Base-by-base conservation (phyloP, 2,113 vertebrate species). In the Upupa epops region DNA sequence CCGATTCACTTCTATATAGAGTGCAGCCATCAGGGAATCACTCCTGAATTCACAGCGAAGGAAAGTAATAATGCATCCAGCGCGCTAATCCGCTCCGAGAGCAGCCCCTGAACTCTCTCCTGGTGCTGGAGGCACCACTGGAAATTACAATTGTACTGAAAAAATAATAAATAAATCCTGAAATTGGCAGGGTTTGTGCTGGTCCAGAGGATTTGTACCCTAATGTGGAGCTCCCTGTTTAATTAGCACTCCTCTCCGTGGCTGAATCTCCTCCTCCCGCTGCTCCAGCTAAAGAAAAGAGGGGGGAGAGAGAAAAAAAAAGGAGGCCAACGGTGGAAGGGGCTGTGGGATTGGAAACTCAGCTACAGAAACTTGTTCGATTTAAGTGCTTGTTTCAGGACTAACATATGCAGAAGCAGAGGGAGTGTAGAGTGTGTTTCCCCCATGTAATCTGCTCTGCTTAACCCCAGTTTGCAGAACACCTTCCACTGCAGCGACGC, bases 161-260 rank as follows among this genome's bases (percentile, higher is more conserved):
- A 93, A 95, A 94, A 95, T 95, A 93, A 94, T 94, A 95, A 95
- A 96, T 95, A 96, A 95, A 92, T 93, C 34, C 40, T 59, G 86
- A 76, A 93, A 94, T 92, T 96, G 96, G 95, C 93, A 92, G 81
- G 86, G 93, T 90, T 89, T 92, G 68, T 76, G 86, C 92, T 72
- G 88, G 90, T 89, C 90, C 92, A 74, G 81, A 96, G 93, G 90
- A 96, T 95, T 96, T 94, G 92, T 94, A 96, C 90, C 92, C 93
- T 89, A 92, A 96, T 92, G 90, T 96, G 95, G 95, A 95, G 76
- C 42, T 95, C 95, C 95, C 96, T 94, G 93, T 95, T 96, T 96
- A 96, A 96, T 96, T 96, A 96, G 95, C 96, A 79, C 93, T 93
- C 78, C 19, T 89, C 86, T 89, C 92, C 42, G 78, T 32, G 74